Evolutionary conservation across 2,113 vertebrate genomes (phyloP), one percentile per base, ranked within the genome.

Genomic region (Martes martes): DNA sequence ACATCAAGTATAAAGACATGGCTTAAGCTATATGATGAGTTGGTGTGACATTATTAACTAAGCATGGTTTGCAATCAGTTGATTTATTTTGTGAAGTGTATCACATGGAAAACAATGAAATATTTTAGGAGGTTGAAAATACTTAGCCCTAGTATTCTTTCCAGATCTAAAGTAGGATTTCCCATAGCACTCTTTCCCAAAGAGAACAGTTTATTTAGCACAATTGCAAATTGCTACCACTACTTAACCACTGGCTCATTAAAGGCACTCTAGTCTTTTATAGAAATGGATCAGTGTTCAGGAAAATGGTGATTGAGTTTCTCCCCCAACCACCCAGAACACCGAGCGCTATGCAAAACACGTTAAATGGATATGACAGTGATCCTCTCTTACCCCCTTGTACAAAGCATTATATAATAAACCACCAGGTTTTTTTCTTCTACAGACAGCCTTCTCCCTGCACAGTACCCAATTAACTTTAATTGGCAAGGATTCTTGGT

Each of bases 371-470:
- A 83, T 96, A 67, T 79, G 50, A 96, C 83, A 85, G 16, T 93
- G 78, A 67, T 92, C 26, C 52, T 67, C 61, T 89, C 42, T 92
- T 92, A 94, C 61, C 31, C 21, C 69, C 45, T 86, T 80, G 74
- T 79, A 94, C 26, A 85, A 97, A 96, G 18, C 11, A 89, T 95
- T 92, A 74, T 82, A 4, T 94, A 94, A 92, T 91, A 96, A 96
- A 96, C 47, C 39, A 94, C 59, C 42, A 78, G 57, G 95, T 92
- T 97, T 96, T 96, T 96, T 96, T 18, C 89, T 97, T 94, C 82
- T 94, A 2, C 91, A 84, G 63, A 85, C n/a, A 71, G 36, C 85
- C 97, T 95, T 87, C n/a, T 96, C n/a, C 80, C 52, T 83, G 33
- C 87, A 83, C 21, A 92, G 31, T 45, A 94, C 61, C 78, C 94